A percentile compares a stretch with the other conserved stretches of the same genome.
Evolutionary conservation across 2,888 invertebrate species (phyloP).

Genomic region (Lochmaea crataegi): DNA sequence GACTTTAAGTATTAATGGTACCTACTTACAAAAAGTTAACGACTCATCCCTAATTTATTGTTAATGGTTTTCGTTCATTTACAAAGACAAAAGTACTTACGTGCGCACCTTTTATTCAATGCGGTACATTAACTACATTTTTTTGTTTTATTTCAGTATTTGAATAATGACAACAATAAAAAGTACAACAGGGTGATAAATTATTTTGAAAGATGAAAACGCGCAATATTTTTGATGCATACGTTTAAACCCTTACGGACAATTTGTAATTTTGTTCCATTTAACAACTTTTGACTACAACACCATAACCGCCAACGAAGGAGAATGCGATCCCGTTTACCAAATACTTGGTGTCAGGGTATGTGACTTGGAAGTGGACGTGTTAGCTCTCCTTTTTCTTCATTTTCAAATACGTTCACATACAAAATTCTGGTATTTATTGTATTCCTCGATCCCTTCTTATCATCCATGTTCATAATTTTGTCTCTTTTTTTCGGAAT

Average conservation of each 20-base stretch:
- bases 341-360: no score
- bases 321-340: background rate
- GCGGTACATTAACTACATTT: conserved; percentile 12
- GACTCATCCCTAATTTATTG: conserved; percentile 58
- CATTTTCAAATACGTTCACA: no score
- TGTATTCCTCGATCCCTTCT: no score
- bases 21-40: conserved; percentile 60
- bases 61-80: conserved; percentile 14
- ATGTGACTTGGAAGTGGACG: no score
- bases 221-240: background rate
- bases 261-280: no score
- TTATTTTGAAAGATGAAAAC: background rate
- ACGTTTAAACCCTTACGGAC: background rate
- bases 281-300: no score
- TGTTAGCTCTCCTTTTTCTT: no score
- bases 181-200: background rate
- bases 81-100: conserved; percentile 11
- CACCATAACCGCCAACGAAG: background rate
- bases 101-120: conserved; percentile 6
- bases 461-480: no score
- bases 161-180: background rate
- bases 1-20: conserved; percentile 60
- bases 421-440: no score
- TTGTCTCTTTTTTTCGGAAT: no score
- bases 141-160: background rate